Base-by-base conservation (phyloP, 2,888 invertebrate genomes). In the Brachyptera putata region DNA sequence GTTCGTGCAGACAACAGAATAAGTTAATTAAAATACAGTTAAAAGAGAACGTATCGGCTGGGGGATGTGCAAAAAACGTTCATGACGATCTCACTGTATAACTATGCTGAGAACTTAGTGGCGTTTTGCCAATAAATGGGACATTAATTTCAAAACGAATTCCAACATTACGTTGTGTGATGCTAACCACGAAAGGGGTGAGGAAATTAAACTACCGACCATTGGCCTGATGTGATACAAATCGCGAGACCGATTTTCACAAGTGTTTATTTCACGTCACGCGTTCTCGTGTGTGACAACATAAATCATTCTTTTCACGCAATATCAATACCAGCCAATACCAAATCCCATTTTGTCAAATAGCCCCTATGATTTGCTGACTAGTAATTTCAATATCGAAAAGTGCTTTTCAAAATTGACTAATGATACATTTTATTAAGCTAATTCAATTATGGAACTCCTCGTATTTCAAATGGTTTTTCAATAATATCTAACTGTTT, bases 141-240 rank as follows among this genome's bases (percentile, higher is more conserved):
- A 43, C 43, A 43, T 43, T 43, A 43, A 43, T 43, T 18, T 43
- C n/a, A 43, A 16, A 43, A 43, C 43, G 16, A 43, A n/a, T 43
- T 43, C 18, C n/a, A n/a, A 5, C 7, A 30, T 30, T 30, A 30
- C 30, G 30, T 5, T 30, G 30, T 11, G 30, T 30, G 30, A 30
- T 30, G 5, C 11, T 30, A 11, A 21, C 9, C 39, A 5, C 39
- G 39, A 16, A 21, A 14, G 43, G 21, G 7, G 30, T 30, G 7
- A 11, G 30, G 30, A 30, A 30, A 11, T 30, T 11, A 30, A 30
- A 37, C 13, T 5, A 11, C 39, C 39, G 39, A 13, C 39, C n/a
- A 16, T 37, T 11, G 3, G 39, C 39, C n/a, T n/a, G 7, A 34
- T 34, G 39, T 14, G 43, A 18, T 43, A 5, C 18, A 43, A 18